Conservation (phyloP, 2,888 invertebrate genomes). For the Cephus nigrinus region DNA sequence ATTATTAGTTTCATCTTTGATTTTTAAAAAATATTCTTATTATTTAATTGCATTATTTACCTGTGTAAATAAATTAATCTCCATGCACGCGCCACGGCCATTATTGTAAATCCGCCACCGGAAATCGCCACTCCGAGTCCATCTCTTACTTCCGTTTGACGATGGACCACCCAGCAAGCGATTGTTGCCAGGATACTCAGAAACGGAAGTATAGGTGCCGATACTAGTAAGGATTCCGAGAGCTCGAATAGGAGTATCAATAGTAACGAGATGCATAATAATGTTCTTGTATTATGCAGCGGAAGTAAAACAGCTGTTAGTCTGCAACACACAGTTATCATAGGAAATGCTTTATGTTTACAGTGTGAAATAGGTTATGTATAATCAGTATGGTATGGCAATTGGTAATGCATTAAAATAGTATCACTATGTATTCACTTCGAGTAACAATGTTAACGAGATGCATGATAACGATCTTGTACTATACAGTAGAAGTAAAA, state of each 20-base stretch:
- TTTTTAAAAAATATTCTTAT: neutral
- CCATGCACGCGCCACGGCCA: conserved; percentile 42
- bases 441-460: conserved; percentile 32
- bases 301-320: conserved; percentile 36
- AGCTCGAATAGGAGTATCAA: conserved; percentile 43
- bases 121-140: conserved; percentile 36
- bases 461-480: conserved; percentile 40
- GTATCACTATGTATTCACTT: too few relatives aligned
- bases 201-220: conserved; percentile 38
- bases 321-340: conserved; percentile 28
- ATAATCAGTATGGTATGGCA: too few relatives aligned
- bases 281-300: conserved; percentile 41
- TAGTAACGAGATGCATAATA: conserved; percentile 38
- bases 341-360: neutral
- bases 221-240: conserved; percentile 41
- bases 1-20: neutral
- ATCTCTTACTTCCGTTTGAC: conserved; percentile 44
- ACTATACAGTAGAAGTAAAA: conserved; percentile 44
- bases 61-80: conserved; percentile 41
- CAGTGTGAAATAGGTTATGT: too few relatives aligned
- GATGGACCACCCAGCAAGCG: conserved; percentile 53
- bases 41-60: conserved; percentile 21
- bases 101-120: conserved; percentile 41
- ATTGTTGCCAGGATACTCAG: conserved; percentile 42
- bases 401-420: too few relatives aligned